Percentiles rank a stretch among this genome's conserved stretches.
Conservation (phyloP, 2,113 vertebrate species). For the Zootoca vivipara region DNA sequence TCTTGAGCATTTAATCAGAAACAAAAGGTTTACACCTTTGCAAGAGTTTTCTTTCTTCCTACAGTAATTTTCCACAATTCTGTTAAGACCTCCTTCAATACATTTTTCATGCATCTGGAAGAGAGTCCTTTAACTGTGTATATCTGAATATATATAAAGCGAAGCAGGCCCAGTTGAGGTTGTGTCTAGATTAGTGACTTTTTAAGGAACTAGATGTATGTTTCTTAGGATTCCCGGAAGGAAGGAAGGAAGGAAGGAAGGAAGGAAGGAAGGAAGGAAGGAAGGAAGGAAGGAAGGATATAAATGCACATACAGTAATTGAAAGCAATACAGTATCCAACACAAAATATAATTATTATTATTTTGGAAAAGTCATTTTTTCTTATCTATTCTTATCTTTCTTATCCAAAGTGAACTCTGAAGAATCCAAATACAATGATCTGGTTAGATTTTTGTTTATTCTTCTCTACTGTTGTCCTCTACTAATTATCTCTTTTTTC, state of each 20-base stretch:
- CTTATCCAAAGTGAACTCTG: neutral
- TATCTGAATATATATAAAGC: no score
- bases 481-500: neutral
- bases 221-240: no score
- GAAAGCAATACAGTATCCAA: neutral
- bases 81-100: neutral
- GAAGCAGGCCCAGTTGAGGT: no score
- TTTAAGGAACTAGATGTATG: no score
- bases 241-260: no score
- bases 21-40: neutral
- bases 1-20: neutral
- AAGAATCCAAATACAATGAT: neutral
- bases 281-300: no score
- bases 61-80: neutral
- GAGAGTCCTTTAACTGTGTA: neutral
- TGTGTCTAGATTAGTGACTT: no score
- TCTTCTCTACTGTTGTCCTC: neutral
- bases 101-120: neutral
- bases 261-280: no score
- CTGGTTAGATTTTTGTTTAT: neutral
- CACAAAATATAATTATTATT: neutral
- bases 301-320: neutral
- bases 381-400: neutral
- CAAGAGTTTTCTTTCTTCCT: neutral
- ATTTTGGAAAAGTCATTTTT: neutral